Conservation (phyloP, 2,797 vertebrate species). For the Gallinago stenura region DNA sequence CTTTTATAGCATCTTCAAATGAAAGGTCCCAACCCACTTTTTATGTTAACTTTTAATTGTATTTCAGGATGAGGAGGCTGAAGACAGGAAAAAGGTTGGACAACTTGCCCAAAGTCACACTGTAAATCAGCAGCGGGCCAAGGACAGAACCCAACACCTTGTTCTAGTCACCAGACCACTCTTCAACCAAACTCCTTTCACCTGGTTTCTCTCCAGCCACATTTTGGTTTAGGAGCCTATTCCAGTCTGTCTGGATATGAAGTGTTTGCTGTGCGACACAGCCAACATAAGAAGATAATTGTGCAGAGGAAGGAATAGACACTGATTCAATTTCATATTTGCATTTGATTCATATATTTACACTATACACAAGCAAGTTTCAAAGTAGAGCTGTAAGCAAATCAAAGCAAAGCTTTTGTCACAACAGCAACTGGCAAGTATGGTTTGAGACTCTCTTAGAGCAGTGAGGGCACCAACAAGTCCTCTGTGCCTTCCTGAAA, state of each 20-base stretch:
- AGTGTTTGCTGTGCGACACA: not conserved
- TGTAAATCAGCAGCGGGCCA: not conserved
- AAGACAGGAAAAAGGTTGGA: not conserved
- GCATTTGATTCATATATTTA: no score
- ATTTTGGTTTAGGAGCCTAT: not conserved
- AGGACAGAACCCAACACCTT: fast-evolving
- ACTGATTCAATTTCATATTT: not conserved
- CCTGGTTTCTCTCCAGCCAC: not conserved
- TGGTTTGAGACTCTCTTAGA: not conserved
- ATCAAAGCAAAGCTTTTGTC: not conserved
- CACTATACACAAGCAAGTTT: not conserved
- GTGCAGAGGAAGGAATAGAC: not conserved
- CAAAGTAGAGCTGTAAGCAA: not conserved
- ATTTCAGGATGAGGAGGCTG: not conserved
- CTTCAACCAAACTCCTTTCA: not conserved
- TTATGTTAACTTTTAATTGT: not conserved
- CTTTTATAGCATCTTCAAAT: not conserved
- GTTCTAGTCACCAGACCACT: not conserved
- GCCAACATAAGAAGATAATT: not conserved
- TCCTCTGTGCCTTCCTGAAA: not conserved
- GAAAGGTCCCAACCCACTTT: not conserved
- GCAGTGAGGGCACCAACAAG: not conserved
- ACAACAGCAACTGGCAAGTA: not conserved
- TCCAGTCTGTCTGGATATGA: not conserved
- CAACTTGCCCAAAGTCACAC: not conserved